Base-by-base conservation (phyloP, 2,113 vertebrate species). In the Silurus asotus region DNA sequence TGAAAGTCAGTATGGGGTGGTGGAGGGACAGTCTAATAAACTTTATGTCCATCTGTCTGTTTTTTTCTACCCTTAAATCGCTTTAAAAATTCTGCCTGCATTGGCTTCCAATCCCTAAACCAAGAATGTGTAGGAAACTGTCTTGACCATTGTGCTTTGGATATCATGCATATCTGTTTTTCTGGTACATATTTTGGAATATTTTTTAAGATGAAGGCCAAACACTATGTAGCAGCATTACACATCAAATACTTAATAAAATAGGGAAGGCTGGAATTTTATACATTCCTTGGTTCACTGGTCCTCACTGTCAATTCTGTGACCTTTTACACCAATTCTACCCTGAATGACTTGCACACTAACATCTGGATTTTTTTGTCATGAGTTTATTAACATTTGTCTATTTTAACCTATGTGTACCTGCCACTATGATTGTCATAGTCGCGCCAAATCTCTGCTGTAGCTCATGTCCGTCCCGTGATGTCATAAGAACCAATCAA, bases 201-300 rank as follows among this genome's bases (percentile, higher is more conserved):
- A 5, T 72, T 17, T 72, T 0, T 75, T 23, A 55, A 67, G 20
- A 20, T 81, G 56, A 72, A 80, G 3, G 6, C 72, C 10, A 74
- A 15, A 9, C 23, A 17, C 53, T 49, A 48, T 48, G 14, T 14
- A 51, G 45, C 20, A 20, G 28, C 28, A 8, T 28, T 11, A 14
- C 6, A 59, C 11, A 28, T 11, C 53, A n/a, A 70, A 49, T 8
- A 4, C 14, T 48, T 56, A 14, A 28, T 13, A 69, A 49, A 49
- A 28, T 51, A 37, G 20, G 59, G 80, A 51, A 62, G 28, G 72
- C 62, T 80, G 81, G 84, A 89, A 86, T 88, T 59, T 88, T 28
- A 64, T 74, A 58, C 84, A 86, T 83, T 85, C 83, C 20, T 84
- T 59, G n/a, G 81, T 74, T 13, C 7, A 70, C 84, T 55, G 37